Evolutionary conservation across 1,140 invertebrate species (phyloP).

Genomic region (Hyposmocoma kahamanoa): DNA sequence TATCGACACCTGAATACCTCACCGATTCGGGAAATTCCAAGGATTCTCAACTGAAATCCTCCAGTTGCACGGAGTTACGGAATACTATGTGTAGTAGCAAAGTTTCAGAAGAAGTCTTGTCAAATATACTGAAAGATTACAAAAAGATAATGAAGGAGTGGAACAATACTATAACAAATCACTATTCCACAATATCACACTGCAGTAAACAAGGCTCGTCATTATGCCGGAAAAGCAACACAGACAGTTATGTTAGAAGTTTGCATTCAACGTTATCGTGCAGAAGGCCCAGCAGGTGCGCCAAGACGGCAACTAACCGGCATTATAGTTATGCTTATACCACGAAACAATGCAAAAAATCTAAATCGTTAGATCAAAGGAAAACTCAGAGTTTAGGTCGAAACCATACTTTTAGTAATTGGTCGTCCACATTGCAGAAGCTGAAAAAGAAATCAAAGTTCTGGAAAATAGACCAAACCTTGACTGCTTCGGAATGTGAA

Average conservation of each 20-base stretch:
- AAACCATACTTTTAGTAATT: conserved; percentile 36
- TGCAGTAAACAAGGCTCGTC: conserved; percentile 35
- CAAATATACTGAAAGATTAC: conserved; percentile 57
- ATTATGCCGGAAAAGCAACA: conserved; percentile 39
- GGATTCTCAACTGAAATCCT: conserved; percentile 54
- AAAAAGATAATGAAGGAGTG: conserved; percentile 70
- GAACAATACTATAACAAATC: conserved; percentile 62
- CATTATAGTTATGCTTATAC: conserved; percentile 33
- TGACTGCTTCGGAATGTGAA: conserved; percentile 46
- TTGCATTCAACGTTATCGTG: conserved; percentile 55
- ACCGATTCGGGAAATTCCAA: conserved; percentile 36
- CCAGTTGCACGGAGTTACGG: conserved; percentile 57
- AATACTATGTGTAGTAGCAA: conserved; percentile 44
- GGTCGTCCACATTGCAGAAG: conserved; percentile 42
- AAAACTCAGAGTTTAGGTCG: conserved; percentile 37
- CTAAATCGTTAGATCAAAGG: conserved; percentile 20
- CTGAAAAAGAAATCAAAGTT: conserved; percentile 44
- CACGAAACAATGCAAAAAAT: conserved; percentile 26
- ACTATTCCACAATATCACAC: conserved; percentile 50
- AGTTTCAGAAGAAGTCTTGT: conserved; percentile 36
- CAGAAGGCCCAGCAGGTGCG: conserved; percentile 26
- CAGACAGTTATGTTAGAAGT: conserved; percentile 48
- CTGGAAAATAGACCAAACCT: conserved; percentile 31
- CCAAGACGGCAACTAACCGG: conserved; percentile 21
- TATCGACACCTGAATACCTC: conserved; percentile 42